Conservation (phyloP, 2,797 vertebrate species). For the Parauchenoglanis punctatus region DNA sequence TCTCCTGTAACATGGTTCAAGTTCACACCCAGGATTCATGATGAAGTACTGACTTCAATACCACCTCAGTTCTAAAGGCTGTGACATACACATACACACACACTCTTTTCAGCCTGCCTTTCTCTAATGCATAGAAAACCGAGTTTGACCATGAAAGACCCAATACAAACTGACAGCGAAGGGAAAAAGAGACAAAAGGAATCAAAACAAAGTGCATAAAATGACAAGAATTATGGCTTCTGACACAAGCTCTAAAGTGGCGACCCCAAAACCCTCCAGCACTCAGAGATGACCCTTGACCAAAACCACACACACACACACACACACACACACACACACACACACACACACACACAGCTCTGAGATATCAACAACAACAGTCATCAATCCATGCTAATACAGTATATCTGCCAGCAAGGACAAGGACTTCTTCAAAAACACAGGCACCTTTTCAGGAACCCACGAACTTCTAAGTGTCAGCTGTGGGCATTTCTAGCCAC, state of each 20-base stretch:
- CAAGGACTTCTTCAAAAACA: background rate
- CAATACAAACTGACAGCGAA: slow-evolving; percentile 7
- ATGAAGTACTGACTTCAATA: slow-evolving; percentile 26
- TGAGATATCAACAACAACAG: background rate
- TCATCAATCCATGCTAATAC: background rate
- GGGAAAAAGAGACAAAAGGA: slow-evolving; percentile 34
- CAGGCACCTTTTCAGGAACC: background rate
- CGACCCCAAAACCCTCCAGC: slow-evolving; percentile 36
- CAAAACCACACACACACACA: background rate
- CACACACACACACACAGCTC: too few relatives aligned
- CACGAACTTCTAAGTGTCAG: background rate
- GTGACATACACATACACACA: slow-evolving; percentile 4
- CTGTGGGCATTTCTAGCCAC: too few relatives aligned
- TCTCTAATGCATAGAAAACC: slow-evolving; percentile 10
- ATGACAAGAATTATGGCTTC: slow-evolving; percentile 16
- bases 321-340: too few relatives aligned
- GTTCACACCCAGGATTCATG: slow-evolving; percentile 33
- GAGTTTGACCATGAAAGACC: slow-evolving; percentile 19
- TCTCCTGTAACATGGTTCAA: slow-evolving; percentile 17
- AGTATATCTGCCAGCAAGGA: background rate
- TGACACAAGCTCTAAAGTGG: slow-evolving; percentile 19
- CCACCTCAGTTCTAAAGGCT: slow-evolving; percentile 21
- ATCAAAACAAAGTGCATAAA: slow-evolving; percentile 20
- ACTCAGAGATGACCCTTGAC: slow-evolving; percentile 2
- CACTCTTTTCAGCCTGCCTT: slow-evolving; percentile 15